Conservation (phyloP, 1,140 invertebrate genomes). For the Octopus bimaculoides region DNA sequence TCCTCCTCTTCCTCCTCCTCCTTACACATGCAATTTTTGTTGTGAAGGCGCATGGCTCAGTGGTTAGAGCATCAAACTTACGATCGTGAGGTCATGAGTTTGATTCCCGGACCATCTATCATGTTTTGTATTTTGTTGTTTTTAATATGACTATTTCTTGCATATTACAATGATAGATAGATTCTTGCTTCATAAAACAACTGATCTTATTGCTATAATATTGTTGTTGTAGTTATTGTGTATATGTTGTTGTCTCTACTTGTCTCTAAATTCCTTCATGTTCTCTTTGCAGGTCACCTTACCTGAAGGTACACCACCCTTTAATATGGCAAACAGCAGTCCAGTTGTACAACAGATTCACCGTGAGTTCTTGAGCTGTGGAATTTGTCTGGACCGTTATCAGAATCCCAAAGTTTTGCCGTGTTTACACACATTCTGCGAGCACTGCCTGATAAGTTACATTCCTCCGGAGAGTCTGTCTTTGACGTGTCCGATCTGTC, state of each 20-base stretch:
- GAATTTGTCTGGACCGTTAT: conserved; percentile 68
- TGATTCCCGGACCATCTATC: too few relatives aligned
- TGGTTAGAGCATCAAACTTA: too few relatives aligned
- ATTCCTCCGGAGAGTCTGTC: conserved; percentile 69
- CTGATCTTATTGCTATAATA: too few relatives aligned
- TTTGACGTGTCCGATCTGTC: conserved; percentile 62
- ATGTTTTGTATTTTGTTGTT: too few relatives aligned
- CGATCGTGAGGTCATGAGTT: too few relatives aligned
- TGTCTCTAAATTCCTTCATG: not conserved
- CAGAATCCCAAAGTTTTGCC: conserved; percentile 79
- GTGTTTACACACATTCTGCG: conserved; percentile 91
- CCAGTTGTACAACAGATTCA: conserved; percentile 36
- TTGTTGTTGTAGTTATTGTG: too few relatives aligned
- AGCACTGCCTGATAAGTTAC: conserved; percentile 77
- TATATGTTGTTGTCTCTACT: not conserved
- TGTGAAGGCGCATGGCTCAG: too few relatives aligned
- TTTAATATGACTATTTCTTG: too few relatives aligned
- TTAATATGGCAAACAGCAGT: conserved; percentile 32
- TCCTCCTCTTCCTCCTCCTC: too few relatives aligned
- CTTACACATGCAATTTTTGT: too few relatives aligned
- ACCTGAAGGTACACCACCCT: conserved; percentile 13
- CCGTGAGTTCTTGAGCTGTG: conserved; percentile 50
- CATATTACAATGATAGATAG: too few relatives aligned
- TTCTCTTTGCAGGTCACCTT: conserved; percentile 26
- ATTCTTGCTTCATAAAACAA: too few relatives aligned